Percentiles rank a stretch among this genome's conserved stretches.
phyloP scores from a whole-genome alignment of 2,797 vertebrate species.

The Babyrousa celebensis region DNA sequence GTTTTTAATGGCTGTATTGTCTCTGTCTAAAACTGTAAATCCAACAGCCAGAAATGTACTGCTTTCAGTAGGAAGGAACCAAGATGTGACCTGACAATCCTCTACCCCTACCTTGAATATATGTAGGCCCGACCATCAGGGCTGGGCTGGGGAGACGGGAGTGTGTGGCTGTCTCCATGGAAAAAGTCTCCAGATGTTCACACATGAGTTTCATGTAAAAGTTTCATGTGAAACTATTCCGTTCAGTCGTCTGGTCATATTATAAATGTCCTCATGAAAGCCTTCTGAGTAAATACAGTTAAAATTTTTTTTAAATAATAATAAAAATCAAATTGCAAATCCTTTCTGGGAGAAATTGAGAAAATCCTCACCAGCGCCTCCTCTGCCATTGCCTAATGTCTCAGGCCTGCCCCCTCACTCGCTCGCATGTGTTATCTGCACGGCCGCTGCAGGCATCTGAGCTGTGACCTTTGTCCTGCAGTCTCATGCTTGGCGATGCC shows the following conservation, averaged over 20 bases:
- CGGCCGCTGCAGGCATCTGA: constrained; percentile 52
- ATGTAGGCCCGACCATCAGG: neutral
- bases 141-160: neutral
- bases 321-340: constrained; percentile 9
- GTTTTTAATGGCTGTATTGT: constrained; percentile 25
- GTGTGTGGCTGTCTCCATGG: neutral
- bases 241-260: neutral
- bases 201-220: neutral
- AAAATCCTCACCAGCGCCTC: neutral
- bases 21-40: constrained; percentile 7
- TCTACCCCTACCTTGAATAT: neutral
- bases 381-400: neutral
- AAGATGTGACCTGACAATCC: neutral
- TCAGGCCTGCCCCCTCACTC: neutral
- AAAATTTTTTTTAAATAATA: neutral
- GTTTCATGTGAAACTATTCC: neutral
- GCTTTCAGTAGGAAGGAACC: neutral
- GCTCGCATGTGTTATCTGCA: neutral
- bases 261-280: neutral
- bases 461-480: constrained; percentile 69
- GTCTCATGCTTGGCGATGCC: constrained; percentile 48
- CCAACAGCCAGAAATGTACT: neutral
- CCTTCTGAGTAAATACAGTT: neutral
- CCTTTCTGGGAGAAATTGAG: constrained; percentile 33
- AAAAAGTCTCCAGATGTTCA: neutral